Evolutionary conservation across 2,888 invertebrate genomes (phyloP).

Genomic region (Dynastes hyllus): DNA sequence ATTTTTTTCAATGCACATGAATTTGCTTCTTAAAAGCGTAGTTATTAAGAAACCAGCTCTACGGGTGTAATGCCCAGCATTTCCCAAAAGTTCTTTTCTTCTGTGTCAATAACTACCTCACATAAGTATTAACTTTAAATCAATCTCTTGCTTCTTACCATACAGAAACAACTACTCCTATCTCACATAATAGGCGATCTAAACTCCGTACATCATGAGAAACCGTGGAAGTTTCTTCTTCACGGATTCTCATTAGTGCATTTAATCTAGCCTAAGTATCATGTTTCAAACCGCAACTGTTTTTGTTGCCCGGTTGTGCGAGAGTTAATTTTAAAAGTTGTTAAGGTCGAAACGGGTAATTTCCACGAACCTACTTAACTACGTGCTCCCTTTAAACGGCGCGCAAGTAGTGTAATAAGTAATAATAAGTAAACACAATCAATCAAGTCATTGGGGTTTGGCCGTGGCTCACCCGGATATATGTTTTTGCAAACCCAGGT

Average conservation of each 20-base stretch:
- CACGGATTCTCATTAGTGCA: not conserved
- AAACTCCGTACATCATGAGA: too few relatives aligned
- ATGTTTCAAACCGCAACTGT: conserved; percentile 20
- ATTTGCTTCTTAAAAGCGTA: too few relatives aligned
- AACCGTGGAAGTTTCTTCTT: too few relatives aligned
- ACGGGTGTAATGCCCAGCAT: too few relatives aligned
- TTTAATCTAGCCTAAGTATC: not conserved
- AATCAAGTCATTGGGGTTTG: conserved; percentile 62
- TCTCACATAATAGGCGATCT: too few relatives aligned
- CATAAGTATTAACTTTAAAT: too few relatives aligned
- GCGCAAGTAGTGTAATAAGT: conserved; percentile 60
- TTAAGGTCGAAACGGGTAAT: conserved; percentile 52
- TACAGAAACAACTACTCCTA: too few relatives aligned
- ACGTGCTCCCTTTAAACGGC: conserved; percentile 54
- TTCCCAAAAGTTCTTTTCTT: too few relatives aligned
- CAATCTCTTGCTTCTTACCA: too few relatives aligned
- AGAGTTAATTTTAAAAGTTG: conserved; percentile 50
- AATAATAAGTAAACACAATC: conserved; percentile 65
- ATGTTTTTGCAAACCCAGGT: conserved; percentile 62
- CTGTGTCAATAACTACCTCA: too few relatives aligned
- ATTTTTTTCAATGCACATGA: too few relatives aligned
- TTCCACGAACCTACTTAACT: conserved; percentile 52
- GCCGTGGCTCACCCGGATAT: not conserved
- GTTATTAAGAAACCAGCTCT: too few relatives aligned
- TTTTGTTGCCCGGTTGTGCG: not conserved